Base-by-base conservation (phyloP, 2,113 vertebrate species). In the Sterrhoptilus dennistouni region DNA sequence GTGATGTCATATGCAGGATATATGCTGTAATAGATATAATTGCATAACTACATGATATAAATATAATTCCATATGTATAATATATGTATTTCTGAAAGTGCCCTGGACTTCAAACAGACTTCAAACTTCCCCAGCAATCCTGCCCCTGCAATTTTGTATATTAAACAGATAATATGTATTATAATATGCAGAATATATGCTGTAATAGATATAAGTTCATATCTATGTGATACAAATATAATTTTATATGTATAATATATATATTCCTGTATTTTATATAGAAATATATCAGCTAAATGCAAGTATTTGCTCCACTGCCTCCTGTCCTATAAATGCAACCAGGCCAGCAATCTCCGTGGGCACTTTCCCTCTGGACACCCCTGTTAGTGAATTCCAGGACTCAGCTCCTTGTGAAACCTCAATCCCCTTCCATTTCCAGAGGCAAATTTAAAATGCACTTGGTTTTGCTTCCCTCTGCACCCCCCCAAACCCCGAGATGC, bases 91-190 rank as follows among this genome's bases (percentile, higher is more conserved):
- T n/a, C n/a, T n/a, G n/a, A n/a, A n/a, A n/a, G n/a, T n/a, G n/a
- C n/a, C n/a, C n/a, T n/a, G n/a, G n/a, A n/a, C n/a, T n/a, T n/a
- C n/a, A n/a, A n/a, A n/a, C n/a, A n/a, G n/a, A n/a, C n/a, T n/a
- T n/a, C n/a, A n/a, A n/a, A n/a, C n/a, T n/a, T n/a, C n/a, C 36
- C 9, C 36, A 9, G 36, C 36, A 21, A 12, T 1, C 11, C 28
- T 0, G 1, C 6, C 9, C 12, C 57, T 19, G 36, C 2, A 14
- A 11, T 33, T 40, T 7, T 71, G 33, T 29, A 36, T 1, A 0
- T 42, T 68, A 6, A 33, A 28, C n/a, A 23, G 1, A 6, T 33
- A 35, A 25, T 35, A 11, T 28, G 31, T 14, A 3, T 5, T 40
- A 6, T 7, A 14, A 18, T 21, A 11, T 3, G 10, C 5, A 31